Base-by-base conservation (phyloP, 2,888 invertebrate genomes). In the Endomychus coccineus region DNA sequence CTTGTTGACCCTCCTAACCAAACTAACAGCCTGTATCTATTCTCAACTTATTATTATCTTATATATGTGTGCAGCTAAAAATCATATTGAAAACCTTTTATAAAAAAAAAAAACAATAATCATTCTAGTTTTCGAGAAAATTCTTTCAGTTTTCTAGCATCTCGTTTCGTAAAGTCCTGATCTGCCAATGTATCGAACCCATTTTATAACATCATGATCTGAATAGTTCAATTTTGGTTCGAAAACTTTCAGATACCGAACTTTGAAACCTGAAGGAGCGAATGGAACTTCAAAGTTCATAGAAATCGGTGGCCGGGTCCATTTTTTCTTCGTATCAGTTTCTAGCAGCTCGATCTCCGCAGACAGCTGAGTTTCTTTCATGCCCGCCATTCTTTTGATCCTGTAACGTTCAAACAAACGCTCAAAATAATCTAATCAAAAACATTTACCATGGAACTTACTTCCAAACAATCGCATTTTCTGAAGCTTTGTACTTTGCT, bases 241-340 rank as follows among this genome's bases (percentile, higher is more conserved):
- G 59, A 99, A 99, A 45, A 99, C 98, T 68, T 99, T 99, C 59
- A 99, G 71, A 67, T 98, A 99, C 23, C 98, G 86, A 40, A 99
- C 98, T 76, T 99, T 98, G 67, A 99, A 96, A 1, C 98, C 98
- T 33, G 97, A 98, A 3, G 98, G 98, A 6, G 98, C 98, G 67
- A 98, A 99, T 2, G 98, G 98, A 50, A 99, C 98, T 73, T 99
- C 98, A 66, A 99, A 99, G 68, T 95, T 97, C 97, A 99, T 98
- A 1, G 98, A 98, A 60, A 99, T 98, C 28, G 98, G 98, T 14
- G 98, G 98, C 27, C 98, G 77, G 11, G 98, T 99, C 98, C 98
- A 99, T 66, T 99, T 99, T 72, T 98, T 98, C 71, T 98, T 98
- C 7, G 94, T 95, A 59, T 95, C 97, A 0, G 98, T 97, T 68